Evolutionary conservation across 1,140 invertebrate genomes (phyloP), one percentile per base, ranked within the genome.

Genomic region (Calliopsis andreniformis): DNA sequence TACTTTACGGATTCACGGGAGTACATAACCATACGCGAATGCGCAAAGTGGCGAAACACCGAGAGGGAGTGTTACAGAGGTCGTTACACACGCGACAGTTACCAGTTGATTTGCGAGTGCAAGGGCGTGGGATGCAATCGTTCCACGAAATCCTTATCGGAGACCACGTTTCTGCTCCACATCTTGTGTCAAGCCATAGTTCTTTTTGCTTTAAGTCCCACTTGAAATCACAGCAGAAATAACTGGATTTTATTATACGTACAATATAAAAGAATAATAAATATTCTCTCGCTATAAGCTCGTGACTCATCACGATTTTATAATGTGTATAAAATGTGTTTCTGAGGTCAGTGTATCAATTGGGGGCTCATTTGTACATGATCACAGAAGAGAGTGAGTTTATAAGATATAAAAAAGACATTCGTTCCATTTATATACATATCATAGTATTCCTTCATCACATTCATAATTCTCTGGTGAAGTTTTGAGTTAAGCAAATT

Each of bases 91-190:
- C 79, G 58, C 2, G 86, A 85, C 51, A 87, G 85, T 80, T 84
- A 86, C 79, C 86, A 87, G 59, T 45, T 70, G 18, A 64, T 81
- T 25, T 88, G 86, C 64, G 87, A 88, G 61, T 87, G 86, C 20
- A 61, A 77, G 35, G 77, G 70, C 39, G 63, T 66, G 3, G 80
- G 82, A 45, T 88, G 85, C 47, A 88, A 88, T 79, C 71, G 49
- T 28, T 81, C 80, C 10, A 45, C 42, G 30, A 75, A 20, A 49
- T 64, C 23, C 5, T 73, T 39, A 42, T 23, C 42, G 18, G 23
- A 32, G 7, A n/a, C n/a, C 3, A 20, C 45, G 30, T 49, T 49
- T 23, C 66, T 67, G 10, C 20, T 70, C 12, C 66, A 53, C 25
- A 28, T 47, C 18, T 14, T 70, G n/a, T 71, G 59, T 23, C 58